A percentile compares a stretch with the other conserved stretches of the same genome.
These are phyloP conservation scores for Xiphorhynchus elegans DNA, from an alignment of 2,113 vertebrate species.

Conservation along the genomic window DNA sequence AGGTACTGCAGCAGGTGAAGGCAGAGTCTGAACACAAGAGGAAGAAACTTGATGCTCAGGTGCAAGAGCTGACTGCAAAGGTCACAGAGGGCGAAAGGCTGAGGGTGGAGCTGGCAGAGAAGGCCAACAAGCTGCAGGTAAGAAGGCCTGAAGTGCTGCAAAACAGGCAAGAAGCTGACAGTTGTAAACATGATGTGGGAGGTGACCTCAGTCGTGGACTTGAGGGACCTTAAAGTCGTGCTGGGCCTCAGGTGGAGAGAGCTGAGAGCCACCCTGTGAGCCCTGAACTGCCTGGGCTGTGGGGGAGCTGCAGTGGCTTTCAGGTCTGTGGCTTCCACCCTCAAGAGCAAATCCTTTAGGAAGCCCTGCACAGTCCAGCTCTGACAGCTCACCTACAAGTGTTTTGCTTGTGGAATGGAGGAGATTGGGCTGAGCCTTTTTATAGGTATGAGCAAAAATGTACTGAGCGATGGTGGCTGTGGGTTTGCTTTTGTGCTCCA, in stretches of 20 bases:
- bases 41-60: constrained; percentile 92
- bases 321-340: neutral
- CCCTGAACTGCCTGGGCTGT: neutral
- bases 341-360: neutral
- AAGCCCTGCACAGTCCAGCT: neutral
- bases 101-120: constrained; percentile 86
- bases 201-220: neutral
- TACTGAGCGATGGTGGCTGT: neutral
- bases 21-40: constrained; percentile 92
- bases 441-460: neutral
- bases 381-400: neutral
- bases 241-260: neutral
- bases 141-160: neutral
- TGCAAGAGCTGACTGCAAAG: constrained; percentile 88
- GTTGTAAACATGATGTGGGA: rapidly evolving
- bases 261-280: neutral
- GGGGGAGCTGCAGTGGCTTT: neutral
- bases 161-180: neutral
- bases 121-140: constrained; percentile 91
- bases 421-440: neutral
- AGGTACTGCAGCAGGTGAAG: constrained; percentile 90
- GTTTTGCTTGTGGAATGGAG: neutral
- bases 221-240: neutral
- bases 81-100: constrained; percentile 85
- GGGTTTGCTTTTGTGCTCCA: neutral